Base-by-base conservation (phyloP, 2,888 invertebrate genomes). In the Hypena proboscidalis region DNA sequence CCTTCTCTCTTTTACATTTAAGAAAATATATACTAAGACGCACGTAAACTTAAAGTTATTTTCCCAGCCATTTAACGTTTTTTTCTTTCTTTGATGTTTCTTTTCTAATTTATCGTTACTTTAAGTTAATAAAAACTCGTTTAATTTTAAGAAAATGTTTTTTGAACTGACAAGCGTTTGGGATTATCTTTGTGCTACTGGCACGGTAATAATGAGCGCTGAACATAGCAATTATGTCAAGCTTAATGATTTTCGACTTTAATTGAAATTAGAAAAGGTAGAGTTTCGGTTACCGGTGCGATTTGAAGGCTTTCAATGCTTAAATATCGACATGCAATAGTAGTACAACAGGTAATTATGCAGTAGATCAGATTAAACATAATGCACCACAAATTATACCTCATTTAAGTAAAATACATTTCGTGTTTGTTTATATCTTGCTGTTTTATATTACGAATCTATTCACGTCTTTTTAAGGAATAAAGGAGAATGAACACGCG, bases 161-260 rank as follows among this genome's bases (percentile, higher is more conserved):
- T 29, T 41, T 29, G n/a, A 33, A 34, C 29, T 31, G 39, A 41
- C 34, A 39, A 48, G 31, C 25, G 48, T 60, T 52, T n/a, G 31
- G 32, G 31, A 44, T 31, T 52, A 44, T 43, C 23, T 46, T 38
- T 22, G 20, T 59, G 56, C 43, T 59, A 59, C 43, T 52, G 48
- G 56, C 48, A 46, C 27, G 32, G 13, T 23, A 13, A 26, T 59
- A 51, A 59, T 51, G 46, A 55, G 41, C 29, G 32, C 9, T 55
- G 35, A 34, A 31, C 27, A 3, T 23, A 38, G 25, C 34, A 39
- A 51, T 51, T 44, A 40, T 11, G 8, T 9, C 2, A 37, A 48
- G 30, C 46, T 53, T 32, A 44, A 49, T 39, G 32, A 43, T 21
- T 44, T 55, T 51, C 15, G 25, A 40, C 39, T 37, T 32, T 25